These are phyloP conservation scores for Drosophila cardini DNA, from an alignment of 1,140 invertebrate species.

Conservation along the genomic window DNA sequence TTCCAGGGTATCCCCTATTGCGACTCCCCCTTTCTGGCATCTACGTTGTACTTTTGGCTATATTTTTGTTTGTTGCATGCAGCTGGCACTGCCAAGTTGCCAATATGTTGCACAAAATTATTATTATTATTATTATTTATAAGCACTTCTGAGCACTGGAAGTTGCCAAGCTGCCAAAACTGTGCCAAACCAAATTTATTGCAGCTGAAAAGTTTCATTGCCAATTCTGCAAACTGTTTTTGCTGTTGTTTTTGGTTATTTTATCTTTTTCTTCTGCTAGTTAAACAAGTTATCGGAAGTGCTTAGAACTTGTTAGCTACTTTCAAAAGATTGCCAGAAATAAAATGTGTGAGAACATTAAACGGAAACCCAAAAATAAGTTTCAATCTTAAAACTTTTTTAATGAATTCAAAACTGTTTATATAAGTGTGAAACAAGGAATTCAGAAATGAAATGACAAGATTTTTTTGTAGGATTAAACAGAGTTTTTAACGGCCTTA, in stretches of 20 bases:
- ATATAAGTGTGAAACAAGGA: not conserved
- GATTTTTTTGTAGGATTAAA: not conserved
- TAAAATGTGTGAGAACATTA: constrained; percentile 8
- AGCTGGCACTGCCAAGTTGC: constrained; percentile 46
- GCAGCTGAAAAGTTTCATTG: constrained; percentile 72
- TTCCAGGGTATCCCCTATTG: not conserved
- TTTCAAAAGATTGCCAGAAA: constrained; percentile 53
- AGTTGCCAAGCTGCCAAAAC: constrained; percentile 45
- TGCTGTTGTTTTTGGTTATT: constrained; percentile 7
- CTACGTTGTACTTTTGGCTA: constrained; percentile 16
- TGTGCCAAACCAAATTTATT: constrained; percentile 77
- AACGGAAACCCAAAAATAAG: not conserved
- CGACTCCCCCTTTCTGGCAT: not conserved
- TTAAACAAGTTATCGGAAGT: constrained; percentile 59
- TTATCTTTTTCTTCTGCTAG: not conserved
- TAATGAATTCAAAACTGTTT: constrained; percentile 21
- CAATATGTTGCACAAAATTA: constrained; percentile 53
- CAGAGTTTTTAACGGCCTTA: not conserved
- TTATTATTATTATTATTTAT: constrained; percentile 50
- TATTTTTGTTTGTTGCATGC: constrained; percentile 37
- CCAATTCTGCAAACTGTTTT: constrained; percentile 52
- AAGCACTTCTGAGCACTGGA: constrained; percentile 33
- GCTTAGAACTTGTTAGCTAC: constrained; percentile 61
- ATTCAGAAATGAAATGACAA: not conserved
- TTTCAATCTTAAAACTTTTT: constrained; percentile 25